phyloP scores from a whole-genome alignment of 2,888 invertebrate genomes.

The Epinotia brunnichana region DNA sequence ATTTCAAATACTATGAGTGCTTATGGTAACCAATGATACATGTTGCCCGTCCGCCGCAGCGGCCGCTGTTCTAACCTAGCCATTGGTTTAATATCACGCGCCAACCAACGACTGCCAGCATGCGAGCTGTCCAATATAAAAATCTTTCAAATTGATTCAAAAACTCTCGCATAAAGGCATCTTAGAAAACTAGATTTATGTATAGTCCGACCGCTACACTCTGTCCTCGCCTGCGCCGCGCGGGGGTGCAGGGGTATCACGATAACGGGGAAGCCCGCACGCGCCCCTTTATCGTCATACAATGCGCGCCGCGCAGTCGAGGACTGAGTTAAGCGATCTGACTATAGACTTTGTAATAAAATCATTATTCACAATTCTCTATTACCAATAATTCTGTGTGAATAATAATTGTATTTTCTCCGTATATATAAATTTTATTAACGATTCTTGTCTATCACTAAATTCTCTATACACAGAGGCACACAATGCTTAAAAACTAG shows the following conservation, averaged over 20 bases:
- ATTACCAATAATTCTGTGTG: slow-evolving; percentile 53
- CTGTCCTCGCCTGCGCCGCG: too few relatives aligned
- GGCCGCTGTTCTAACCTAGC: slow-evolving; percentile 67
- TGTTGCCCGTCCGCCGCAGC: slow-evolving; percentile 68
- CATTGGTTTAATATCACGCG: slow-evolving; percentile 77
- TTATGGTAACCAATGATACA: slow-evolving; percentile 84
- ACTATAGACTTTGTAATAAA: slow-evolving; percentile 48
- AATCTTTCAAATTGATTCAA: slow-evolving; percentile 52
- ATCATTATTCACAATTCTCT: slow-evolving; percentile 53
- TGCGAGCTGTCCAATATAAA: slow-evolving; percentile 56
- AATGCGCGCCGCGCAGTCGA: too few relatives aligned
- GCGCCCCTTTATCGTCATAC: too few relatives aligned
- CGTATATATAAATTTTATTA: slow-evolving; percentile 54
- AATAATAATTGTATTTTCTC: slow-evolving; percentile 57
- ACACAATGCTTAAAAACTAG: slow-evolving; percentile 78
- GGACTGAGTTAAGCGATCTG: too few relatives aligned
- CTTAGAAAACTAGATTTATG: slow-evolving; percentile 69
- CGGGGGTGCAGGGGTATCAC: too few relatives aligned
- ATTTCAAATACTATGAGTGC: slow-evolving; percentile 82
- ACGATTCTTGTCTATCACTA: slow-evolving; percentile 62
- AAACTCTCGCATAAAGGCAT: slow-evolving; percentile 68
- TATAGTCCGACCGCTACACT: too few relatives aligned
- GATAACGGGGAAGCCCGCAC: too few relatives aligned
- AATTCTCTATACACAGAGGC: slow-evolving; percentile 79
- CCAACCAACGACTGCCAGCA: slow-evolving; percentile 66